phyloP scores from a whole-genome alignment of 1,140 invertebrate species.

The Drosophila guanche region DNA sequence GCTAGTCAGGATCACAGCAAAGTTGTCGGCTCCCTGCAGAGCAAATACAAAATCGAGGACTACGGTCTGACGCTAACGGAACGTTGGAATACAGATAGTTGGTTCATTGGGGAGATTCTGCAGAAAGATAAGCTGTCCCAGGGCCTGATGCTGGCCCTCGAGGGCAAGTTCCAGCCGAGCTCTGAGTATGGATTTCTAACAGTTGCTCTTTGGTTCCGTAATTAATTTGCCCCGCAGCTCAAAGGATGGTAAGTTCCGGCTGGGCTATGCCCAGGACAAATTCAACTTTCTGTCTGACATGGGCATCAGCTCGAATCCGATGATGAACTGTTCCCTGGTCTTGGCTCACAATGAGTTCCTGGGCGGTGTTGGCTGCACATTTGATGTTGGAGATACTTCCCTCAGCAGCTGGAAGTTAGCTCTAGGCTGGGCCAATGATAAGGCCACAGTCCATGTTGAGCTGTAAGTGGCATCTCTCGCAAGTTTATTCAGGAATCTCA shows the following conservation, averaged over 20 bases:
- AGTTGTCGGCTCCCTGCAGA: slow-evolving; percentile 57
- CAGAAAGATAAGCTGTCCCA: slow-evolving; percentile 58
- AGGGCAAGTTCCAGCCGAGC: slow-evolving; percentile 45
- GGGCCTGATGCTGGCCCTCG: slow-evolving; percentile 55
- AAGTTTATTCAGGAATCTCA: no score
- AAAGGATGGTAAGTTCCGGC: slow-evolving; percentile 29
- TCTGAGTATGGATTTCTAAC: slow-evolving; percentile 19
- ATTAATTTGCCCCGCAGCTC: slow-evolving; percentile 21
- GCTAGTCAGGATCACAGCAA: slow-evolving; percentile 58
- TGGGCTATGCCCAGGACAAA: slow-evolving; percentile 48
- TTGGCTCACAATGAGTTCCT: slow-evolving; percentile 51
- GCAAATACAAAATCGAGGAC: slow-evolving; percentile 67
- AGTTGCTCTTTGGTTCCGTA: not conserved
- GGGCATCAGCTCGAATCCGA: slow-evolving; percentile 13
- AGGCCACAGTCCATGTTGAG: slow-evolving; percentile 51
- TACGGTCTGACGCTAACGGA: slow-evolving; percentile 58
- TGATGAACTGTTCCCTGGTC: slow-evolving; percentile 40
- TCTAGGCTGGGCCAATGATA: slow-evolving; percentile 53
- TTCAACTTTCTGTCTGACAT: slow-evolving; percentile 42
- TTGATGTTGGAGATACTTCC: not conserved
- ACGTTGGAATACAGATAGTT: slow-evolving; percentile 64
- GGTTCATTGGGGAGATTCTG: slow-evolving; percentile 59
- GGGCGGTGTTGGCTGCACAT: slow-evolving; percentile 31
- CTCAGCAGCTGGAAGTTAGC: slow-evolving; percentile 39
- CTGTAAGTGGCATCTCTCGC: slow-evolving; percentile 34